phyloP scores from a whole-genome alignment of 2,113 vertebrate species.

The Catharus minimus region DNA sequence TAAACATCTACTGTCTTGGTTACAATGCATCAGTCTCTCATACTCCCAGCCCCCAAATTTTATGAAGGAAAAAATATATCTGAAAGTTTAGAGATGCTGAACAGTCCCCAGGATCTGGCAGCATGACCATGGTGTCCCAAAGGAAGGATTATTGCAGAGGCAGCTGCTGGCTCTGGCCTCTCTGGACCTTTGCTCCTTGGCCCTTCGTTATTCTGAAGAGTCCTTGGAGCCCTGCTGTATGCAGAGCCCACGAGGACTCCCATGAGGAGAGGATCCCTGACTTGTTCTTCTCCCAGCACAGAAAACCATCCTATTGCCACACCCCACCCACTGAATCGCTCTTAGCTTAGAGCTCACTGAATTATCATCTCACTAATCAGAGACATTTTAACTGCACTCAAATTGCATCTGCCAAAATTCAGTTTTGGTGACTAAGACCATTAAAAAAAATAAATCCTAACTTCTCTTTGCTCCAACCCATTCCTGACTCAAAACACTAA shows the following conservation, averaged over 20 bases:
- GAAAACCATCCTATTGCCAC: background rate
- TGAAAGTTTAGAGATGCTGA: background rate
- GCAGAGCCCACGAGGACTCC: background rate
- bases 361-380: background rate
- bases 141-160: background rate
- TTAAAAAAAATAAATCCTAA: background rate
- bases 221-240: background rate
- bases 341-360: background rate
- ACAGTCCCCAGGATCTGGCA: background rate
- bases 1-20: conserved; percentile 1
- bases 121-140: background rate
- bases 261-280: background rate
- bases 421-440: conserved; percentile 45
- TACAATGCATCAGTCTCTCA: background rate
- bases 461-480: conserved; percentile 28
- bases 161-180: background rate
- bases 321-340: background rate
- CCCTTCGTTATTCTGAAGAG: fast-evolving
- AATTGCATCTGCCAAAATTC: conserved; percentile 15
- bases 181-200: background rate
- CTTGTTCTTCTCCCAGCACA: background rate
- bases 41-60: background rate
- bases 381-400: background rate
- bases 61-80: background rate
- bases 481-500: conserved; percentile 69